A percentile compares a stretch with the other conserved stretches of the same genome.
Conservation (phyloP, 2,888 invertebrate species). For the Stramonita haemastoma region DNA sequence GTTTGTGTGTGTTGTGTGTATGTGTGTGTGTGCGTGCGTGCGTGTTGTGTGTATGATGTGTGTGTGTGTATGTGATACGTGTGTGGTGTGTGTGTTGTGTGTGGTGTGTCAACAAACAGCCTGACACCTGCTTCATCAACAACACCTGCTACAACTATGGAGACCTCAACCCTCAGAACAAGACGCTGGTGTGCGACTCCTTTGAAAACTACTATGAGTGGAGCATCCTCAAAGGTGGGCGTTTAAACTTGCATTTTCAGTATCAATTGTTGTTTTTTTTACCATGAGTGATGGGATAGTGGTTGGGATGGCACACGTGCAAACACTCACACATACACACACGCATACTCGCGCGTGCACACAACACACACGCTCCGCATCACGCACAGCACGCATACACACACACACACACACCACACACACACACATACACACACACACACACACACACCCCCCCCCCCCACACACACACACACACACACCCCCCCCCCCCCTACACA, state of each 20-base stretch:
- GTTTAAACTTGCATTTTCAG: too few relatives aligned
- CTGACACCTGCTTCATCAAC: slow-evolving; percentile 57
- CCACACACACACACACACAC: background rate
- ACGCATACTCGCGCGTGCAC: too few relatives aligned
- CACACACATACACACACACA: background rate
- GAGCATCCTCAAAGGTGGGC: slow-evolving; percentile 54
- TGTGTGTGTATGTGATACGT: background rate
- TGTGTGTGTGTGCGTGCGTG: background rate
- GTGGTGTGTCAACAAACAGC: slow-evolving; percentile 42
- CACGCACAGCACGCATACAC: background rate
- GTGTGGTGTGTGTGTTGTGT: too few relatives aligned
- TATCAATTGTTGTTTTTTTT: background rate
- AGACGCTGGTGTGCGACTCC: slow-evolving; percentile 54
- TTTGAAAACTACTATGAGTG: slow-evolving; percentile 53
- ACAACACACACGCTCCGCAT: too few relatives aligned
- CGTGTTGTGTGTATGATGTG: background rate
- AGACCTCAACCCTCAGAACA: slow-evolving; percentile 53
- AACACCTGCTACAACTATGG: slow-evolving; percentile 55
- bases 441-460: background rate
- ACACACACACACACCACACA: background rate
- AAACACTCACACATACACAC: background rate
- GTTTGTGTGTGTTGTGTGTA: too few relatives aligned
- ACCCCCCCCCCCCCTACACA: too few relatives aligned
- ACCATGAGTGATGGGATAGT: background rate
- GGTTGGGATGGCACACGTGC: background rate